These are phyloP conservation scores for Drosophila nigricruria DNA, from an alignment of 2,888 invertebrate species.

Conservation along the genomic window DNA sequence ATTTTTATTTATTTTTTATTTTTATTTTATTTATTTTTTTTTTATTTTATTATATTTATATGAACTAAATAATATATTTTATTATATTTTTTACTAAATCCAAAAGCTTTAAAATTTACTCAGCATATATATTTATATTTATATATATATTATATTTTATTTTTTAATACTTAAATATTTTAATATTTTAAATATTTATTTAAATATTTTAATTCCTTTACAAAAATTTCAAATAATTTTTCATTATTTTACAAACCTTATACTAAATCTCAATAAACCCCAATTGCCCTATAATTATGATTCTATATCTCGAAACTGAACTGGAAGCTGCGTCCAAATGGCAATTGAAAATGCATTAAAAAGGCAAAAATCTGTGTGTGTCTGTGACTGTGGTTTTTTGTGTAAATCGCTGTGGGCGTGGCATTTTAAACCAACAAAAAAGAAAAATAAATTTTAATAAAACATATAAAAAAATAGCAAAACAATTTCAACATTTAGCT, in stretches of 20 bases:
- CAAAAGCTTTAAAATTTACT: too few species aligned
- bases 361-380: constrained; percentile 43
- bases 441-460: neutral
- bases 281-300: neutral
- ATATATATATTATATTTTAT: too few species aligned
- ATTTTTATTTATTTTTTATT: too few species aligned
- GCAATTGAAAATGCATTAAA: constrained; percentile 46
- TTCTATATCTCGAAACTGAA: constrained; percentile 3
- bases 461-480: neutral
- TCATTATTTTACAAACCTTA: neutral
- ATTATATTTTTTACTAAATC: too few species aligned
- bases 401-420: constrained; percentile 32
- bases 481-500: constrained; percentile 18
- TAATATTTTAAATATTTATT: neutral
- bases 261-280: rapidly evolving
- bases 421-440: constrained; percentile 18
- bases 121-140: too few species aligned
- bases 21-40: too few species aligned
- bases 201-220: neutral
- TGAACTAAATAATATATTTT: too few species aligned
- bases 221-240: neutral
- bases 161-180: neutral
- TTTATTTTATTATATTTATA: too few species aligned
- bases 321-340: constrained; percentile 8
- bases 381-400: constrained; percentile 37